Evolutionary conservation across 2,888 invertebrate genomes (phyloP), one percentile per base, ranked within the genome.

Genomic region (Xylophagus ater): DNA sequence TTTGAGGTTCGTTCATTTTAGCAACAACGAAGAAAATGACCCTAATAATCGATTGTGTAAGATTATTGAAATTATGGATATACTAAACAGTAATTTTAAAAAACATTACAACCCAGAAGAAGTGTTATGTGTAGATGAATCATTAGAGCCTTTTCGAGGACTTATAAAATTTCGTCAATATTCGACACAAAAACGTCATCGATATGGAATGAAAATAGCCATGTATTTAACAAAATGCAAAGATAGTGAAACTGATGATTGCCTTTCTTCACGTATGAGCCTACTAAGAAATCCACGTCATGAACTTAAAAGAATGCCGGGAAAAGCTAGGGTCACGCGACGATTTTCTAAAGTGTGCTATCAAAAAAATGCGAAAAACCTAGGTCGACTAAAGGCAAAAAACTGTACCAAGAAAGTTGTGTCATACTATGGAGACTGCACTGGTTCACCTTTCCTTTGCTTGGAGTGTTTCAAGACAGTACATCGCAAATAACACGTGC

Each of bases 261-360:
- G 32, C 32, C 31, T 38, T 25, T 38, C 38, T 38, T 32, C 38
- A 38, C 38, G 25, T 38, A 32, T 25, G 19, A 38, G 32, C 26
- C 4, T 38, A 38, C 31, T 38, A 25, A 38, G 32, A 38, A 18
- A 38, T 32, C 32, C 25, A 32, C 38, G 38, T 38, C 38, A 38
- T 38, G 32, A 38, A 25, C 38, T 38, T 38, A 38, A 36, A 34
- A 25, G 4, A 25, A 28, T 36, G 19, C 28, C 36, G 20, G 34
- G 36, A 36, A 36, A 36, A 38, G 38, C 38, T 38, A 38, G 38
- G 38, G 18, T 38, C 25, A 38, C 38, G 32, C 25, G 38, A 38
- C 32, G 3, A 38, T 38, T 38, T 38, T 38, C 32, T 31, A 38
- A 38, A 32, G 32, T 38, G 24, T 38, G 38, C 38, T 38, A 38